Percentiles rank a stretch among this genome's conserved stretches.
Evolutionary conservation across 2,797 vertebrate genomes (phyloP).

Genomic region (Hirundo rustica): DNA sequence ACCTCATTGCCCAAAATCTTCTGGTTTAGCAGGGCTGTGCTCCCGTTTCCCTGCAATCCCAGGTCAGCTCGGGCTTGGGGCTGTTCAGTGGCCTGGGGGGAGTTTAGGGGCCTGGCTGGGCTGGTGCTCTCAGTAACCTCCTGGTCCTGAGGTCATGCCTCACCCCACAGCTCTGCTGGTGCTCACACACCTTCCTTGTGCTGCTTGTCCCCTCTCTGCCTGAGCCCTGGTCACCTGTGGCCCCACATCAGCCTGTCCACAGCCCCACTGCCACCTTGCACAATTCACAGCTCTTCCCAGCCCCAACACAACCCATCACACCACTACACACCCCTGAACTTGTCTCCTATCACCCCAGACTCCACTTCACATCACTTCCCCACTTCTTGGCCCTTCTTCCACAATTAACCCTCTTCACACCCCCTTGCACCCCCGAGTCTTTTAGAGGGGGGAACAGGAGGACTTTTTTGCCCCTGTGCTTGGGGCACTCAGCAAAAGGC

Average conservation of each 20-base stretch:
- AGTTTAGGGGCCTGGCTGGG: not conserved
- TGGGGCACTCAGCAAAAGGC: not conserved
- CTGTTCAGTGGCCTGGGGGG: not conserved
- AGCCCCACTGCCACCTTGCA: not conserved
- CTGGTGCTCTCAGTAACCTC: not conserved
- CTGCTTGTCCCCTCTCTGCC: not conserved
- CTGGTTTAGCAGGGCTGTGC: not conserved
- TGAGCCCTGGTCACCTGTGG: not conserved
- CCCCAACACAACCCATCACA: not conserved
- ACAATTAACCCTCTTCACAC: not conserved
- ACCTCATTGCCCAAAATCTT: not conserved
- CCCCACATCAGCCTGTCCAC: not conserved
- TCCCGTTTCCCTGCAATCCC: not conserved
- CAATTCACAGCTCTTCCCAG: not conserved
- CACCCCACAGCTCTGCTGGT: rapidly evolving
- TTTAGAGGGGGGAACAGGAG: not conserved
- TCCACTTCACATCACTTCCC: not conserved
- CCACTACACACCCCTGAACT: not conserved
- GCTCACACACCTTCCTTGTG: not conserved
- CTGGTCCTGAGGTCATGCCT: not conserved
- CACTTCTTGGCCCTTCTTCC: not conserved
- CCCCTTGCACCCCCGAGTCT: not conserved
- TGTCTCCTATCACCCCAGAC: not conserved
- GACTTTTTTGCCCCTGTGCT: not conserved
- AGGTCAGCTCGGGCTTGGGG: not conserved